These are phyloP conservation scores for Labrus mixtus DNA, from an alignment of 2,113 vertebrate species.

Conservation along the genomic window DNA sequence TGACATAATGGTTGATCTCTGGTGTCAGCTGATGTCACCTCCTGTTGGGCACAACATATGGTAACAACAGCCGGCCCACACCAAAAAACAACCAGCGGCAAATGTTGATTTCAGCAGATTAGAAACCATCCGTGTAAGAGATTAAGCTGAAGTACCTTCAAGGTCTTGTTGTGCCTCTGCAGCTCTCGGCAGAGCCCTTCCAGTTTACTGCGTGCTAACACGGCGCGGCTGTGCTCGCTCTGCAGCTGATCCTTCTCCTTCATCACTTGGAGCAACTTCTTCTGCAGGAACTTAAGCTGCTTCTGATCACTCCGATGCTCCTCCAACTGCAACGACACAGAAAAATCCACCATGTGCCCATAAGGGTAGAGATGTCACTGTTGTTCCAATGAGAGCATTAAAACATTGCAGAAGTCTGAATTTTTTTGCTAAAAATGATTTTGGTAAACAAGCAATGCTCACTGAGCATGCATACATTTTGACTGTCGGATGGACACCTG, in stretches of 20 bases:
- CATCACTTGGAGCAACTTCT: conserved; percentile 90
- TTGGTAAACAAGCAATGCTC: too few relatives aligned
- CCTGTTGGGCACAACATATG: conserved; percentile 46
- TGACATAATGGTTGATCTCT: conserved; percentile 42
- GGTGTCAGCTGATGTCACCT: conserved; percentile 49
- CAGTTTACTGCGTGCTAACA: conserved; percentile 96
- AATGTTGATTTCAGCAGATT: neutral
- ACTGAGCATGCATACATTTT: too few relatives aligned
- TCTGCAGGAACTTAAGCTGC: conserved; percentile 92
- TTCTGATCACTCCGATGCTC: conserved; percentile 95
- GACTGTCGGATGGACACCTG: too few relatives aligned
- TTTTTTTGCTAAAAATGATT: too few relatives aligned
- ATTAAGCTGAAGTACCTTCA: conserved; percentile 86
- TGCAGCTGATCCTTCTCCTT: conserved; percentile 98
- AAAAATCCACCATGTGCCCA: too few relatives aligned
- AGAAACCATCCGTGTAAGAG: neutral
- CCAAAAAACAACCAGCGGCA: neutral
- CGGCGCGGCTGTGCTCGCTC: conserved; percentile 93
- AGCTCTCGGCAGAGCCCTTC: conserved; percentile 96
- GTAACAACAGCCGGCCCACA: conserved; percentile 20
- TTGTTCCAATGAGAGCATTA: too few relatives aligned
- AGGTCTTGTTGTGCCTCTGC: conserved; percentile 97
- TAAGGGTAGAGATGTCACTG: too few relatives aligned
- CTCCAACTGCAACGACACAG: conserved; percentile 85
- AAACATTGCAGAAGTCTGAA: too few relatives aligned